Base-by-base conservation (phyloP, 1,140 invertebrate species). In the Agrilus planipennis region DNA sequence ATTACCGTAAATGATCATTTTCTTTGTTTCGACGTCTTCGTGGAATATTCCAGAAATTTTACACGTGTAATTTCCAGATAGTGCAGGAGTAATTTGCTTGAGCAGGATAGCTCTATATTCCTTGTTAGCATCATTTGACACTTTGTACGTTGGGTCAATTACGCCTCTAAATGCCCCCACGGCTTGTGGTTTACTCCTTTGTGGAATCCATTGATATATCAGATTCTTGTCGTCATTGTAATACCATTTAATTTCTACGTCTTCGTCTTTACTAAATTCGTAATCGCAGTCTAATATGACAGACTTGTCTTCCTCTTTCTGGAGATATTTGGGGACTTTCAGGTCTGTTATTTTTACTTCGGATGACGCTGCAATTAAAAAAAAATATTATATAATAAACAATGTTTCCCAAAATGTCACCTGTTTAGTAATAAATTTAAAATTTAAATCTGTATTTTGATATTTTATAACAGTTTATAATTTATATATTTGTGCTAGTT, bases 201-300 rank as follows among this genome's bases (percentile, higher is more conserved):
- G 32, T 20, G 51, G 49, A 9, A 58, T 45, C 55, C 55, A 58
- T 36, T 58, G 55, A 34, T 55, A 58, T 3, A 58, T 52, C 35
- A 47, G 44, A 14, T 54, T 41, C 14, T 42, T 39, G 11, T 47
- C 16, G 7, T 56, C 49, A n/a, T n/a, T n/a, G 32, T 45, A 47
- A 22, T 51, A 58, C 55, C 55, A 58, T 47, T 54, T 58, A 7
- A 58, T 30, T 16, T 42, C 50, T n/a, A 50, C 29, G 6, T 49
- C 50, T 1, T 42, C 42, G 25, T 51, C 46, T 21, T 41, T 41
- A 19, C 29, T 11, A 2, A 49, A 45, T 31, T 49, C 42, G n/a
- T n/a, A n/a, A n/a, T 57, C 50, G 32, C 55, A 57, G 29, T 57
- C 55, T 29, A 57, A 23, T 4, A 52, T 32, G 16, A 52, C 38